Conservation (phyloP, 2,888 invertebrate genomes). For the Tinea pellionella region DNA sequence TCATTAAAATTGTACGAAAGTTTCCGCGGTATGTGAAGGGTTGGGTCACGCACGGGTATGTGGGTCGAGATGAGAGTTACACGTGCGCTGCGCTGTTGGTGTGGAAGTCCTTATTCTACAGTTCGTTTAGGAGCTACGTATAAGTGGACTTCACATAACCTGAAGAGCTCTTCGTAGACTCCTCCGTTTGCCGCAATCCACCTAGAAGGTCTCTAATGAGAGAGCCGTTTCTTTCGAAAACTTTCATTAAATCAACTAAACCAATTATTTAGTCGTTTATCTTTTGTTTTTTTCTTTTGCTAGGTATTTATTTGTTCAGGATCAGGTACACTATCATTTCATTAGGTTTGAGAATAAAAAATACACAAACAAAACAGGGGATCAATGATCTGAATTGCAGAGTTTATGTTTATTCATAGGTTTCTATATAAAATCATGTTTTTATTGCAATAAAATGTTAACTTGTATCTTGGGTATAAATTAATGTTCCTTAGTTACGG, state of each 20-base stretch:
- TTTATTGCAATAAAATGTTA: not conserved
- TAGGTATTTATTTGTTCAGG: too few species aligned
- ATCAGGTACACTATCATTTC: too few species aligned
- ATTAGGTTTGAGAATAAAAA: too few species aligned
- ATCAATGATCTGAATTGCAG: too few species aligned
- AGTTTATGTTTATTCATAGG: not conserved
- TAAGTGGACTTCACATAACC: not conserved
- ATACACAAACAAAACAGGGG: too few species aligned
- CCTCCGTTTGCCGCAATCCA: not conserved
- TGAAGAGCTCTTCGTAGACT: not conserved
- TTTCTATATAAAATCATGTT: too few species aligned
- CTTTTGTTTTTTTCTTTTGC: too few species aligned
- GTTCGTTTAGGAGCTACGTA: not conserved
- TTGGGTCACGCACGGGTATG: not conserved
- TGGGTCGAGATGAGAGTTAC: slow-evolving; percentile 2
- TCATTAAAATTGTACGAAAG: not conserved
- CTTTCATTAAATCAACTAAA: too few species aligned
- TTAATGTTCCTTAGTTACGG: not conserved
- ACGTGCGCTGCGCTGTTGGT: not conserved
- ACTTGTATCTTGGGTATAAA: not conserved
- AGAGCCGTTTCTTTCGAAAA: not conserved
- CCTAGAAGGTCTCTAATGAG: not conserved
- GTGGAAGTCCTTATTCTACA: not conserved
- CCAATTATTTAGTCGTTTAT: too few species aligned
- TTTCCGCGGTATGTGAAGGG: not conserved